Base-by-base conservation (phyloP, 35 echinoderm and acorn worm genomes). In the Chiridota heheva region DNA sequence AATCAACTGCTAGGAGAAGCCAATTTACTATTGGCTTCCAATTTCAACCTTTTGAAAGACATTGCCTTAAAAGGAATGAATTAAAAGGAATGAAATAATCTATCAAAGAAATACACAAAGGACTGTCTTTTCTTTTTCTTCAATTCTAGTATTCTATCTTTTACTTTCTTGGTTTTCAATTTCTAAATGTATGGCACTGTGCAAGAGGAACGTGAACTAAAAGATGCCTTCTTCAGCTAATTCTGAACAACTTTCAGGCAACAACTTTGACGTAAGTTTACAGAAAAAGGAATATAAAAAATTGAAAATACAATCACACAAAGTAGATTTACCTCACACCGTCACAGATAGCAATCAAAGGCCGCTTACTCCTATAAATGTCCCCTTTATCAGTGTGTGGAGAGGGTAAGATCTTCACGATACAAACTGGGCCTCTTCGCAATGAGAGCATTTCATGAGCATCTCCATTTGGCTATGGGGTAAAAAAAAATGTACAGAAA, bases 371-470 rank as follows among this genome's bases (percentile, higher is more conserved):
- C 43, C 70, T 74, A 44, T 51, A 74, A 33, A 26, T 86, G 28
- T 74, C 70, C 40, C 40, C 44, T 31, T 29, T 55, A 59, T 42
- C 64, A 28, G 69, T 44, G 30, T 82, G 60, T 32, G 93, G 93
- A 26, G 83, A 82, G 3, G 93, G 88, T 29, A 96, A 36, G 57
- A 90, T 75, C 17, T 84, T 78, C 4, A 90, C 60, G 26, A 96
- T 87, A 37, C 93, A 58, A 5, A 96, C 84, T 0, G 93, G 93
- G 4, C 93, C 93, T 66, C 79, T 82, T 13, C 93, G 83, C 46
- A 96, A 58, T 12, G 93, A 96, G 32, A 96, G 44, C 32, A 96
- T 79, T 71, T 96, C 93, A 44, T 96, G 83, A 27, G 93, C 93
- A 44, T 96, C 93, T 72, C 93, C 93, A 87, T 83, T 91, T 34